Evolutionary conservation across 2,888 invertebrate species (phyloP).

Genomic region (Coleophora deauratella): DNA sequence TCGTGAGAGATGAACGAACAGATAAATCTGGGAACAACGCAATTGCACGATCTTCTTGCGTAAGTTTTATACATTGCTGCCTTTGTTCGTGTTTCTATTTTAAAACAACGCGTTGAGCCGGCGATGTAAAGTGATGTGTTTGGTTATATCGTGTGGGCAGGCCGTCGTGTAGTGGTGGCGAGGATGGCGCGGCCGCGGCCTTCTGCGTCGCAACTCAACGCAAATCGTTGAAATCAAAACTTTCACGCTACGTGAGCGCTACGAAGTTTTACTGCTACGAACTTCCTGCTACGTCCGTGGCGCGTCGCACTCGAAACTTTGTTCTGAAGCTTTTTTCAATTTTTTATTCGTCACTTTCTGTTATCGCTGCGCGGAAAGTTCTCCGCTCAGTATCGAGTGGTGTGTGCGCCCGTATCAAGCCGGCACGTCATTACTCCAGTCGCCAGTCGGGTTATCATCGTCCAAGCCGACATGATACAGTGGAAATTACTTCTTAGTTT

Average conservation of each 20-base stretch:
- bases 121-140: background rate
- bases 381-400: conserved; percentile 25
- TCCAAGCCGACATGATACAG: no score
- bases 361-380: conserved; percentile 59
- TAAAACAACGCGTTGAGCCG: background rate
- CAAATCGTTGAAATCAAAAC: conserved; percentile 75
- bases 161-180: conserved; percentile 22
- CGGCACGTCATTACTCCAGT: conserved; percentile 31
- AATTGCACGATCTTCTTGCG: conserved; percentile 12
- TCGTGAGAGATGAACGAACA: conserved; percentile 67
- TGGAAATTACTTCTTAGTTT: no score
- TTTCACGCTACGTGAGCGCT: conserved; percentile 73
- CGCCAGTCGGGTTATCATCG: conserved; percentile 24
- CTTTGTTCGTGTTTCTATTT: no score
- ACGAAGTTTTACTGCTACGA: conserved; percentile 74
- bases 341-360: conserved; percentile 67
- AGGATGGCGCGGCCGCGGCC: conserved; percentile 57
- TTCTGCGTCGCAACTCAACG: conserved; percentile 68
- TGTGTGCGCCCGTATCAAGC: no score
- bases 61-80: conserved; percentile 33
- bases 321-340: conserved; percentile 53
- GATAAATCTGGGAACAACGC: conserved; percentile 49
- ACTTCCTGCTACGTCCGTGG: conserved; percentile 73
- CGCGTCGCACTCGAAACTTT: conserved; percentile 70
- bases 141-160: conserved; percentile 20